Conservation (phyloP, 2,888 invertebrate genomes). For the Dasypolia templi region DNA sequence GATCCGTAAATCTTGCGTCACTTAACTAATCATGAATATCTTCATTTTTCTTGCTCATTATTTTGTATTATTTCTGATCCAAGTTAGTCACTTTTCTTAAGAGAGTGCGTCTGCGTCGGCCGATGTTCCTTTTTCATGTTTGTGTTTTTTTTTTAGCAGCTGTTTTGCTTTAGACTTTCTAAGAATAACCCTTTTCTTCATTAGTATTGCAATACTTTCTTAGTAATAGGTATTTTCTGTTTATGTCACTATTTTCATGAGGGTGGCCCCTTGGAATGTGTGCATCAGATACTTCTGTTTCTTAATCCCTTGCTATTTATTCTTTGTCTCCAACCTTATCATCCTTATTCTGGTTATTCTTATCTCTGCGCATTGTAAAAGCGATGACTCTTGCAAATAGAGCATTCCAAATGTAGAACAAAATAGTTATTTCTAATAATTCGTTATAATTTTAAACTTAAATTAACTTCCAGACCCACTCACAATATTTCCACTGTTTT, state of each 20-base stretch:
- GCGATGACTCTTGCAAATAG: constrained; percentile 6
- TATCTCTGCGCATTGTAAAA: constrained; percentile 17
- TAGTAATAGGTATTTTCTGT: neutral
- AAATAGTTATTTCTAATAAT: constrained; percentile 33
- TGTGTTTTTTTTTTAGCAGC: constrained; percentile 12
- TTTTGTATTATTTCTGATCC: constrained; percentile 35
- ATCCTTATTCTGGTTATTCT: neutral
- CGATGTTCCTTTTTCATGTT: constrained; percentile 17
- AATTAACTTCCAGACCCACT: constrained; percentile 35
- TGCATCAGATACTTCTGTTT: neutral
- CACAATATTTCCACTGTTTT: constrained; percentile 40
- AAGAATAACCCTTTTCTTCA: neutral
- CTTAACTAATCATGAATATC: constrained; percentile 53
- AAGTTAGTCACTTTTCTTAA: constrained; percentile 40
- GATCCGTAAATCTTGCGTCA: constrained; percentile 58
- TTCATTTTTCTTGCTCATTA: constrained; percentile 45
- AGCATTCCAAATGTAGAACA: constrained; percentile 33
- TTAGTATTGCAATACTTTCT: constrained; percentile 3
- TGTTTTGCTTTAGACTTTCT: constrained; percentile 11
- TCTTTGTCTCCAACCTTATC: constrained; percentile 21
- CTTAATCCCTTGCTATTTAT: constrained; percentile 19
- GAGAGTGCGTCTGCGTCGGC: constrained; percentile 6
- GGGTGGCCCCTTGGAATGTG: neutral
- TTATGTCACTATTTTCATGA: neutral
- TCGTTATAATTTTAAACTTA: constrained; percentile 40